Evolutionary conservation across 2,113 vertebrate species (phyloP).

Genomic region (pig (Sus scrofa)): DNA sequence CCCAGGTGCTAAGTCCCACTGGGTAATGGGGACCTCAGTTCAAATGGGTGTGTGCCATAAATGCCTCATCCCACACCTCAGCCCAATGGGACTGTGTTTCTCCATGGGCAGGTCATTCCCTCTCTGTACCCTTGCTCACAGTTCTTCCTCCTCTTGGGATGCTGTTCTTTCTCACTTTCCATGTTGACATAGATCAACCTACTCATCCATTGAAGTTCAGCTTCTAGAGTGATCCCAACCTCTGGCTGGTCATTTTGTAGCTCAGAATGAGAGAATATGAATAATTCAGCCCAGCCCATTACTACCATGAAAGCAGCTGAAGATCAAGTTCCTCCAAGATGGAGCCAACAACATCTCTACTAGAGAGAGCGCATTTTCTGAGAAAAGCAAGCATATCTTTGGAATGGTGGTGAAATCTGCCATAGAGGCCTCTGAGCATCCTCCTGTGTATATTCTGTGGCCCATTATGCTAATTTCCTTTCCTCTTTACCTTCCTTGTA

Average conservation of each 20-base stretch:
- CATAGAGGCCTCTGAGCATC: background rate
- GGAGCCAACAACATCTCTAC: background rate
- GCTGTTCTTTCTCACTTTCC: background rate
- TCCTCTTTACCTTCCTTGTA: slow-evolving; percentile 70
- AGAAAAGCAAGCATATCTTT: background rate
- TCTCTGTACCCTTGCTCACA: background rate
- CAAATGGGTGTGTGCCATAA: background rate
- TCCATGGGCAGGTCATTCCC: background rate
- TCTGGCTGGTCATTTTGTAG: background rate
- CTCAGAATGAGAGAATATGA: background rate
- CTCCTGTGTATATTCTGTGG: slow-evolving; percentile 64
- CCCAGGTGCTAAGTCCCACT: background rate
- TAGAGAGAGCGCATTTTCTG: slow-evolving; percentile 40
- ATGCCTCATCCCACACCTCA: background rate
- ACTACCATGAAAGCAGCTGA: background rate
- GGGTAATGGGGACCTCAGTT: too few species aligned
- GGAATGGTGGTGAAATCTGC: slow-evolving; percentile 6
- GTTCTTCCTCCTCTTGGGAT: background rate
- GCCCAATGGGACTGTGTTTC: background rate
- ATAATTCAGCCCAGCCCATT: background rate
- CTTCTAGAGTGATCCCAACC: slow-evolving; percentile 6
- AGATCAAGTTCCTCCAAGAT: background rate
- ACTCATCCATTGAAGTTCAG: background rate
- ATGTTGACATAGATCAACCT: background rate
- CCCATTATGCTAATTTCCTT: slow-evolving; percentile 71